Evolutionary conservation across 2,797 vertebrate species (phyloP), one percentile per base, ranked within the genome.

Genomic region (Mormyrus hasselquistii): DNA sequence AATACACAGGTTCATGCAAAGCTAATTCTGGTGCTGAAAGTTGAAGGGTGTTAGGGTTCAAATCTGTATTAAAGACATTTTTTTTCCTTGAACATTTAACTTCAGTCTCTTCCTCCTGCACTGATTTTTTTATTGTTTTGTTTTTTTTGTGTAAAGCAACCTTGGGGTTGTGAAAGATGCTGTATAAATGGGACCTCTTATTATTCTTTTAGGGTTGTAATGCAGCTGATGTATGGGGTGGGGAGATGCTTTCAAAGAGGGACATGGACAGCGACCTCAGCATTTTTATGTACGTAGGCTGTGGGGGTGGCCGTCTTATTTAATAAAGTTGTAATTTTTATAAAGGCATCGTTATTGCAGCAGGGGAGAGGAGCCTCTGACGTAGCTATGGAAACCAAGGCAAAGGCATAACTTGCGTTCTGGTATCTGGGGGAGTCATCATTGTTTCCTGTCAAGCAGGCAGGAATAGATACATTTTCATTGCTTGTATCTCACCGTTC

Each of bases 401-500:
- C 62, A 41, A 55, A 62, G 87, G 44, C 82, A 87, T 38, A 85
- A 89, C 86, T 49, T 86, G 90, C 57, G 88, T 92, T 86, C 34
- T 53, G 44, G 84, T 88, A 55, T 86, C n/a, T 16, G 53, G 83
- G 89, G 89, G 91, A 92, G 90, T 90, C 0, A 85, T 73, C 89
- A 25, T 85, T 83, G 62, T 90, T 90, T 91, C 84, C 89, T 90
- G 88, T 38, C 69, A 76, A 87, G 59, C 2, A 44, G 79, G 87
- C 38, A 65, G 90, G 88, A 90, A 89, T 19, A 10, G n/a, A 91
- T 88, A 16, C 88, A 91, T 90, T 89, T 87, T 79, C 91, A 87
- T 87, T 8, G 79, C 93, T 50, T 92, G 88, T 91, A 91, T 90
- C 90, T 73, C 88, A 90, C 90, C 91, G 91, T 92, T 93, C 90